Conservation (phyloP, 2,888 invertebrate species). For the Limulus polyphemus region DNA sequence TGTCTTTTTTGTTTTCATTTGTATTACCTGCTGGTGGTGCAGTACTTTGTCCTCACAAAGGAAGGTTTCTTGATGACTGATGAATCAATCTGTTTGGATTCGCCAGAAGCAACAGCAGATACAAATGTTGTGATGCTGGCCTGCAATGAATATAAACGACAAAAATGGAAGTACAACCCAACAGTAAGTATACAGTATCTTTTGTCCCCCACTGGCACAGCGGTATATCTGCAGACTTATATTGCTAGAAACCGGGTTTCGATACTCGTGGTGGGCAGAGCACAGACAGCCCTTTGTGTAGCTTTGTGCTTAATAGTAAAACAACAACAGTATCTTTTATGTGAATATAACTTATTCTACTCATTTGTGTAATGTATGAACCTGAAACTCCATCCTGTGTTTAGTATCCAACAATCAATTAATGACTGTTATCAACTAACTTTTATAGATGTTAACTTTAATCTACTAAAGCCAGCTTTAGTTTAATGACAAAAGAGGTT, state of each 20-base stretch:
- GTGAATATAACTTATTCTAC: not conserved
- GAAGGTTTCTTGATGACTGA: slow-evolving; percentile 65
- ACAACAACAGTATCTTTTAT: not conserved
- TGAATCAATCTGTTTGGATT: slow-evolving; percentile 72
- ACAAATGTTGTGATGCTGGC: slow-evolving; percentile 52
- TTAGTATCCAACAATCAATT: too few relatives aligned
- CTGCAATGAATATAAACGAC: slow-evolving; percentile 53
- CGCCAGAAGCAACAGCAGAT: slow-evolving; percentile 43
- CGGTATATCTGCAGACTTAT: too few relatives aligned
- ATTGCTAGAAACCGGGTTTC: too few relatives aligned
- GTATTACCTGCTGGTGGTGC: not conserved
- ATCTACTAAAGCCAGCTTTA: too few relatives aligned
- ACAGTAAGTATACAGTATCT: slow-evolving; percentile 33
- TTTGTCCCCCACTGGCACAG: too few relatives aligned
- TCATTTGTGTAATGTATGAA: slow-evolving; percentile 18
- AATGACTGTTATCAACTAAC: too few relatives aligned
- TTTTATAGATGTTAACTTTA: too few relatives aligned
- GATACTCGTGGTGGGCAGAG: too few relatives aligned
- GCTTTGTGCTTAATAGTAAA: not conserved
- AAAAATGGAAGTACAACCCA: slow-evolving; percentile 53
- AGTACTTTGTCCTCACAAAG: slow-evolving; percentile 26
- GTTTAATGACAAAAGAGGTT: too few relatives aligned
- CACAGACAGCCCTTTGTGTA: not conserved
- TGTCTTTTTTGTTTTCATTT: too few relatives aligned
- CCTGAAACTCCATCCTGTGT: too few relatives aligned